Evolutionary conservation across 2,797 vertebrate genomes (phyloP), one percentile per base, ranked within the genome.

Genomic region (Chrosomus eos): DNA sequence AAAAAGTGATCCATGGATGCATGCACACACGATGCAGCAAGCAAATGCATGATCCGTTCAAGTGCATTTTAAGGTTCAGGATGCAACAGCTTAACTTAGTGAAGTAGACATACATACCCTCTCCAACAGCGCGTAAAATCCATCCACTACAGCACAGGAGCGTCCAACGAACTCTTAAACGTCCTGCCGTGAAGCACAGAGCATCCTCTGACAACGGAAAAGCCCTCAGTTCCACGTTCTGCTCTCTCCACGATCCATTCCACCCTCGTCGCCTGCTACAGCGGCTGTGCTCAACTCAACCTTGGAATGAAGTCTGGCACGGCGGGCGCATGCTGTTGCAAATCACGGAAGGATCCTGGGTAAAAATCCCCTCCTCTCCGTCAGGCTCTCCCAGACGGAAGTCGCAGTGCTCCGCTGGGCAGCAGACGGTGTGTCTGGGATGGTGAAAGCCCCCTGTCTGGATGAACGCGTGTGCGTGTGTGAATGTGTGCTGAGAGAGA

Each of bases 371-470:
- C 78, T 36, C 40, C 43, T 73, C 53, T 83, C 60, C 1, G 48
- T 13, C 74, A 58, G 10, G 66, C 75, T 81, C 62, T 75, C 66
- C 76, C 77, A 87, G 87, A 81, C 67, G 26, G 82, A 79, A 45
- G 80, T 74, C 45, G 58, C 78, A 60, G 36, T 11, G 28, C 38
- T 40, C 21, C 45, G 55, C 26, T 48, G 66, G 76, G 76, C 68
- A 66, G 81, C 85, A 85, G 88, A 88, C 85, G 26, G 67, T 13
- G 86, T 60, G 85, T 86, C 88, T 89, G 87, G 79, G 53, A 90
- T 60, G 88, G 84, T 43, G 82, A 90, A 86, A 80, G 58, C 79
- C 66, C 53, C 85, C 87, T 86, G 89, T 90, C 89, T 86, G 90
- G 89, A 90, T 91, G 87, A 77, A 74, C 86, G 80, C 84, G 83